These are phyloP conservation scores for Oryzias melastigma DNA, from an alignment of 2,113 vertebrate species.

Conservation along the genomic window DNA sequence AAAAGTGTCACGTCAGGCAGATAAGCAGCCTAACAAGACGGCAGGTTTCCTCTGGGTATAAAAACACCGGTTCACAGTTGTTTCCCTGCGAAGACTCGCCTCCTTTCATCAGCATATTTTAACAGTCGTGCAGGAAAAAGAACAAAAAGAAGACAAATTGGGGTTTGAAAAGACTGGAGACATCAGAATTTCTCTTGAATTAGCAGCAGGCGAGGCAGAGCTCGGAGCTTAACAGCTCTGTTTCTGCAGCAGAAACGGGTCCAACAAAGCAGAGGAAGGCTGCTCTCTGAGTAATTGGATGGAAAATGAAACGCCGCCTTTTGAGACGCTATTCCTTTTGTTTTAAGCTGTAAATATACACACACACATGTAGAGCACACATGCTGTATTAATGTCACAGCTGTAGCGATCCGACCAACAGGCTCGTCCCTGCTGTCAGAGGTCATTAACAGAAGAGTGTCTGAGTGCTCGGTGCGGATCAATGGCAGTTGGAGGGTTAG, in stretches of 20 bases:
- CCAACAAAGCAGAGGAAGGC: conserved; percentile 21
- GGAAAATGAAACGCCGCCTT: conserved; percentile 44
- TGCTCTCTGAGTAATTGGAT: conserved; percentile 54
- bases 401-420: conserved; percentile 41
- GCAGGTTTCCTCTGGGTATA: conserved; percentile 62
- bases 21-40: conserved; percentile 72
- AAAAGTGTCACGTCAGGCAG: conserved; percentile 76
- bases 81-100: conserved; percentile 37
- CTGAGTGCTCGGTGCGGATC: conserved; percentile 19
- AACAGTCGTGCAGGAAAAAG: conserved; percentile 54
- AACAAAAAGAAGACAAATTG: conserved; percentile 72
- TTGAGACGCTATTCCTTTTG: conserved; percentile 41
- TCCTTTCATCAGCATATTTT: conserved; percentile 76
- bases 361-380: conserved; percentile 8
- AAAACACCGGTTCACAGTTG: conserved; percentile 48
- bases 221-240: conserved; percentile 61
- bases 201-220: conserved; percentile 42
- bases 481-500: conserved; percentile 29
- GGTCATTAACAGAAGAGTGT: conserved; percentile 41
- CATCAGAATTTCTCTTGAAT: conserved; percentile 57
- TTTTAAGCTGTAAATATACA: conserved; percentile 40
- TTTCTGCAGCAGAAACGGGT: conserved; percentile 36
- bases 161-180: conserved; percentile 56
- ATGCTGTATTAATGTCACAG: conserved; percentile 43
- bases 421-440: conserved; percentile 30